Base-by-base conservation (phyloP, 2,888 invertebrate species). In the Drosophila acutilabella region DNA sequence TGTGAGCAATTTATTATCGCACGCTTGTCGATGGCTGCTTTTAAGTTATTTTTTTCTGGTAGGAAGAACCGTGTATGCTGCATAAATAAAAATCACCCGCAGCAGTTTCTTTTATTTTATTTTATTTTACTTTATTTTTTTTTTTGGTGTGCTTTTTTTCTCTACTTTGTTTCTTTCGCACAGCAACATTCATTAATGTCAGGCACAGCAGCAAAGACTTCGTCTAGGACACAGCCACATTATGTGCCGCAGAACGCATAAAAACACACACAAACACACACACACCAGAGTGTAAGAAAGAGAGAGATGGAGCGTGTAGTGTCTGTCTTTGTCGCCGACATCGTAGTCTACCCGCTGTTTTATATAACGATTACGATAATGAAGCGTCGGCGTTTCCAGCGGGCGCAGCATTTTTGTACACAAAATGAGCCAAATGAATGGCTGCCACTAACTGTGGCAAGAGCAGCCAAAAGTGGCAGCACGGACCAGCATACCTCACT, bases 351-450 rank as follows among this genome's bases (percentile, higher is more conserved):
- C 85, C 88, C 88, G 88, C 85, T 85, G 85, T 86, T 85, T 88
- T 88, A 86, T 85, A 85, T 88, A 86, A 80, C 89, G 85, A 85
- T 85, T 85, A 85, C 85, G 85, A 85, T 88, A 85, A 85, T 85
- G 85, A 85, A 88, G 85, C 85, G 81, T 71, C 81, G 76, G 75
- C 82, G 66, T 82, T 82, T 82, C 69, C 81, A 84, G 79, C 88
- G 82, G 77, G 74, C 84, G 78, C 79, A 88, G 79, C 87, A 85
- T 88, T 83, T 83, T 83, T 88, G 64, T 82, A 88, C 88, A 83
- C 83, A 80, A 83, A 85, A 88, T 83, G 83, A 86, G 79, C 74
- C 81, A 75, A 88, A 86, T 81, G 84, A 88, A 88, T 85, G 81
- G 81, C 81, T 54, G 62, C 52, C 62, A 61, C 74, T 69, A 74